These are phyloP conservation scores for Hylyphantes graminicola DNA, from an alignment of 1,140 invertebrate species.

Conservation along the genomic window DNA sequence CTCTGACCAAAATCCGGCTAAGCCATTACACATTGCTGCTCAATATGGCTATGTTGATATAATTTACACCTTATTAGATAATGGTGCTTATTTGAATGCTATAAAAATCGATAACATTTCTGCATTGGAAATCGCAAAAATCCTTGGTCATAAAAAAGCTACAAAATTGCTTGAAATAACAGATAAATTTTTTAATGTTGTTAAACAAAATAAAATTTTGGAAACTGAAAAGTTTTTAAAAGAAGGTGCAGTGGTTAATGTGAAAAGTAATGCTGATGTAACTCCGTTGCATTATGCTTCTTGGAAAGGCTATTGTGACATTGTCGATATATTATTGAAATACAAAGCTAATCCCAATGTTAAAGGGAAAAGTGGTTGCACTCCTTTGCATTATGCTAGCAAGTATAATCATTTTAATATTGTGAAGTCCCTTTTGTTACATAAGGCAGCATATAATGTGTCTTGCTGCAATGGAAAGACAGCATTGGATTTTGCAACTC, in stretches of 20 bases:
- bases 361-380: background rate
- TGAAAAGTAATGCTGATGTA: background rate
- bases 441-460: conserved; percentile 22
- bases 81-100: background rate
- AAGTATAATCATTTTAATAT: conserved; percentile 28
- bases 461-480: background rate
- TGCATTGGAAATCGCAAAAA: background rate
- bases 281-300: conserved; percentile 6
- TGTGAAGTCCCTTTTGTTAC: conserved; percentile 1
- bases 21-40: background rate
- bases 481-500: conserved; percentile 14
- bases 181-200: conserved; percentile 8
- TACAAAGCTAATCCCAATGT: background rate
- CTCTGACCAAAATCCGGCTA: background rate
- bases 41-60: background rate
- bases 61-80: background rate
- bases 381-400: conserved; percentile 40
- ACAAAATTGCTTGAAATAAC: background rate
- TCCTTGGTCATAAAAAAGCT: background rate
- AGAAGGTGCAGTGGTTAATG: background rate
- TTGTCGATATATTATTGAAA: background rate
- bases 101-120: background rate
- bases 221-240: background rate
- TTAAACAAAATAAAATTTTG: background rate
- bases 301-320: background rate